These are phyloP conservation scores for Shargacucullia verbasci DNA, from an alignment of 2,888 invertebrate species.

Conservation along the genomic window DNA sequence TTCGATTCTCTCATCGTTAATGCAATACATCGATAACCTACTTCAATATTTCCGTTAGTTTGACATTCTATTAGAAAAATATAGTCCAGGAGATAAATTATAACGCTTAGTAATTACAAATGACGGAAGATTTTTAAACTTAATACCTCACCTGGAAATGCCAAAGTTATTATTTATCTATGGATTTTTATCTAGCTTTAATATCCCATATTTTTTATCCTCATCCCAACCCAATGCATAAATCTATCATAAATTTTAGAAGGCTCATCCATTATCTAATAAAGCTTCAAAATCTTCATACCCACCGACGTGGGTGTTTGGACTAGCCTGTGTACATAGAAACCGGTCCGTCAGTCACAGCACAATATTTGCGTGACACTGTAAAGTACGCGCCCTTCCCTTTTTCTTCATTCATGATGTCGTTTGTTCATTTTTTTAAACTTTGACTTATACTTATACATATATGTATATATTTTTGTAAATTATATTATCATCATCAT, in stretches of 20 bases:
- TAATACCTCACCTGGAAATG: slow-evolving; percentile 16
- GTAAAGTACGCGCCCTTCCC: slow-evolving; percentile 66
- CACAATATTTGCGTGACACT: slow-evolving; percentile 79
- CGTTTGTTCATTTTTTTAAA: slow-evolving; percentile 42
- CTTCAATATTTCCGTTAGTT: slow-evolving; percentile 6
- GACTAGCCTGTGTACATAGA: slow-evolving; percentile 68
- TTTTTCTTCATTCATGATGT: slow-evolving; percentile 72
- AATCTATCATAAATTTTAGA: slow-evolving; percentile 39
- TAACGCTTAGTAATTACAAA: neutral
- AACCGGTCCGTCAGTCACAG: slow-evolving; percentile 80
- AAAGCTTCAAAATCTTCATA: slow-evolving; percentile 58
- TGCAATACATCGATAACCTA: slow-evolving; percentile 11
- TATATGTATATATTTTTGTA: too few relatives aligned
- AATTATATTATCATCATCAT: too few relatives aligned
- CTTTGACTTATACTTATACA: slow-evolving; percentile 55
- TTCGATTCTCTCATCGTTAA: slow-evolving; percentile 32
- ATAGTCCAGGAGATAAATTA: neutral
- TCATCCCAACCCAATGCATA: slow-evolving; percentile 31
- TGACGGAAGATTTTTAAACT: slow-evolving; percentile 8
- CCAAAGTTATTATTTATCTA: slow-evolving; percentile 14
- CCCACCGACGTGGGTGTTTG: slow-evolving; percentile 64
- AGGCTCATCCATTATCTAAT: slow-evolving; percentile 50
- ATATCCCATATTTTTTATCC: slow-evolving; percentile 26
- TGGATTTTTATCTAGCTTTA: slow-evolving; percentile 10
- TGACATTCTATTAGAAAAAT: slow-evolving; percentile 1